A percentile compares a stretch with the other conserved stretches of the same genome.
These are phyloP conservation scores for Aramus guarauna DNA, from an alignment of 2,113 vertebrate genomes.

Conservation along the genomic window DNA sequence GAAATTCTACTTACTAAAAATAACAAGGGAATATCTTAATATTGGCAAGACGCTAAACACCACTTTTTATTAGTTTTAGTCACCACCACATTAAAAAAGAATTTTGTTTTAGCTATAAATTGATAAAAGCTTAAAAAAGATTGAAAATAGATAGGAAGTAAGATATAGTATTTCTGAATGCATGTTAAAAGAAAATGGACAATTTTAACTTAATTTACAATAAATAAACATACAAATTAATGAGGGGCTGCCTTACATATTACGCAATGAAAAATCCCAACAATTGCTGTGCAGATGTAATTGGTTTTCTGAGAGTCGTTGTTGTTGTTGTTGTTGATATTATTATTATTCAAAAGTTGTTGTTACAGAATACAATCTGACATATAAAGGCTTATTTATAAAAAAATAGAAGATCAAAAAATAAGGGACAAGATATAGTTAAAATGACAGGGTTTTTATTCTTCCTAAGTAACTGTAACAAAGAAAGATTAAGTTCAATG, in stretches of 20 bases:
- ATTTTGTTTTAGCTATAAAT: background rate
- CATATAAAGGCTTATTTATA: background rate
- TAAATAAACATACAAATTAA: background rate
- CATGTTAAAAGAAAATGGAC: background rate
- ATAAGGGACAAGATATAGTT: background rate
- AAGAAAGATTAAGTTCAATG: background rate
- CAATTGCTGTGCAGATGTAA: background rate
- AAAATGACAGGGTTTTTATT: background rate
- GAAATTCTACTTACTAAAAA: conserved; percentile 20
- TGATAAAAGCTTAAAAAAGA: background rate
- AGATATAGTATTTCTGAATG: background rate
- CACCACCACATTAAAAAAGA: background rate
- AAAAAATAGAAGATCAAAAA: background rate
- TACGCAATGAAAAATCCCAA: background rate
- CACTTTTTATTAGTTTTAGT: background rate
- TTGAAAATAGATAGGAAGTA: background rate
- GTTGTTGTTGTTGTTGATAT: too few species aligned
- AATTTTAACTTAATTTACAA: background rate
- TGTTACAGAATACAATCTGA: background rate
- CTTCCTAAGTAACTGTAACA: background rate
- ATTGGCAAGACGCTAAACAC: background rate
- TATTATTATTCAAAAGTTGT: background rate
- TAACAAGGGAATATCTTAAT: background rate
- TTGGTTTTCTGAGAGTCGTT: background rate
- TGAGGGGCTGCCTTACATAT: accelerated